Conservation (phyloP, 1,140 invertebrate species). For the Drosophila watanabei region DNA sequence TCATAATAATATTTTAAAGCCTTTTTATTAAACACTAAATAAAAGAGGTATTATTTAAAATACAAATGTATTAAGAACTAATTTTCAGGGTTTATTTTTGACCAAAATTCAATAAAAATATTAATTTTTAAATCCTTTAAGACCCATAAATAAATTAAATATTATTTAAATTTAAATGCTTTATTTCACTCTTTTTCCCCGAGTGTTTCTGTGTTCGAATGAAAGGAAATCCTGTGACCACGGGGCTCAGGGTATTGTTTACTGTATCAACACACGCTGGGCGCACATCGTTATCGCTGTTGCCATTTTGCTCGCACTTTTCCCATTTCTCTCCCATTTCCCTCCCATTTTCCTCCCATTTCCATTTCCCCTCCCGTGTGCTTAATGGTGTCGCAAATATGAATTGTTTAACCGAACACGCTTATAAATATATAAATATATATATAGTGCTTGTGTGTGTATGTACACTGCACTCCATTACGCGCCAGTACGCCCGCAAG, state of each 20-base stretch:
- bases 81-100: too few species aligned
- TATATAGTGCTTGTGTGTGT: slow-evolving; percentile 4
- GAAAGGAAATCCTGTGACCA: slow-evolving; percentile 30
- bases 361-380: slow-evolving; percentile 15
- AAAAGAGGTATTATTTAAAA: too few species aligned
- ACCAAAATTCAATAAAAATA: too few species aligned
- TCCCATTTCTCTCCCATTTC: slow-evolving; percentile 1
- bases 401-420: slow-evolving; percentile 52
- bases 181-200: background rate
- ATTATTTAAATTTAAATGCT: background rate
- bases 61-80: too few species aligned
- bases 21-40: too few species aligned
- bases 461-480: slow-evolving; percentile 53
- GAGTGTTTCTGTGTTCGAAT: slow-evolving; percentile 27
- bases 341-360: background rate
- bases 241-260: slow-evolving; percentile 34
- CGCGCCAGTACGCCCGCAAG: slow-evolving; percentile 43
- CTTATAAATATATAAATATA: slow-evolving; percentile 7
- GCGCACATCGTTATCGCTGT: slow-evolving; percentile 54
- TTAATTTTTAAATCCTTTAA: too few species aligned
- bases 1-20: too few species aligned
- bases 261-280: slow-evolving; percentile 49
- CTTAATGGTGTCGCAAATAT: slow-evolving; percentile 81
- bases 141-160: too few species aligned
- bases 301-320: slow-evolving; percentile 27